Percentiles rank a stretch among this genome's conserved stretches.
These are phyloP conservation scores for Diarsia dahlii DNA, from an alignment of 2,888 invertebrate genomes.

Conservation along the genomic window DNA sequence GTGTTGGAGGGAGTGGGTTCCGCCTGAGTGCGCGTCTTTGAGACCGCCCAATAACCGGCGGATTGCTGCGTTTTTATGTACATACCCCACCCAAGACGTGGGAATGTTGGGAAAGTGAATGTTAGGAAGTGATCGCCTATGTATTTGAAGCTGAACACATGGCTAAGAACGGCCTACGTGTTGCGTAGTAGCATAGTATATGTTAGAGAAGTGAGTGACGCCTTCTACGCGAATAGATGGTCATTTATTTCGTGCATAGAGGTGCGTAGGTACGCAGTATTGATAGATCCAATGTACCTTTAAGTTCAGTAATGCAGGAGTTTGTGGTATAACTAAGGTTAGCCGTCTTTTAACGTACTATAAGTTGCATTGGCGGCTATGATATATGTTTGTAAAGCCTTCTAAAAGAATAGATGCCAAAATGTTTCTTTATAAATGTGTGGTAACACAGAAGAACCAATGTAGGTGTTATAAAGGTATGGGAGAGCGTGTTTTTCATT, in stretches of 20 bases:
- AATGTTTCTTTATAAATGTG: neutral
- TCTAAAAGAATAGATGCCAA: neutral
- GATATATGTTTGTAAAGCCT: neutral
- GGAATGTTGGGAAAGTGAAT: slow-evolving; percentile 51
- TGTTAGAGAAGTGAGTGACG: neutral
- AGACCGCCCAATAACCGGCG: slow-evolving; percentile 60
- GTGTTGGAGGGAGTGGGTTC: slow-evolving; percentile 55
- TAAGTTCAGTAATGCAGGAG: neutral
- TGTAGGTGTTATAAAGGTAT: neutral
- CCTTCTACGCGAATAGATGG: neutral
- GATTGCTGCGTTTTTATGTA: slow-evolving; percentile 54
- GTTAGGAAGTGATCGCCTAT: slow-evolving; percentile 43
- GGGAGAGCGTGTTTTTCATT: neutral
- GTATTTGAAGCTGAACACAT: slow-evolving; percentile 31
- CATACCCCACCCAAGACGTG: slow-evolving; percentile 54
- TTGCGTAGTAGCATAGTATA: neutral
- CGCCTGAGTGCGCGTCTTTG: slow-evolving; percentile 47
- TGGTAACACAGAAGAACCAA: neutral
- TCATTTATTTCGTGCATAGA: neutral
- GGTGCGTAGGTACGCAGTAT: neutral
- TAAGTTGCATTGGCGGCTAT: neutral
- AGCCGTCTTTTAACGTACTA: neutral
- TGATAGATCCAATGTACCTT: neutral
- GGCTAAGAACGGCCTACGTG: slow-evolving; percentile 1
- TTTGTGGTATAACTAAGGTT: neutral